phyloP scores from a whole-genome alignment of 2,888 invertebrate species.

The Conistra vaccinii region DNA sequence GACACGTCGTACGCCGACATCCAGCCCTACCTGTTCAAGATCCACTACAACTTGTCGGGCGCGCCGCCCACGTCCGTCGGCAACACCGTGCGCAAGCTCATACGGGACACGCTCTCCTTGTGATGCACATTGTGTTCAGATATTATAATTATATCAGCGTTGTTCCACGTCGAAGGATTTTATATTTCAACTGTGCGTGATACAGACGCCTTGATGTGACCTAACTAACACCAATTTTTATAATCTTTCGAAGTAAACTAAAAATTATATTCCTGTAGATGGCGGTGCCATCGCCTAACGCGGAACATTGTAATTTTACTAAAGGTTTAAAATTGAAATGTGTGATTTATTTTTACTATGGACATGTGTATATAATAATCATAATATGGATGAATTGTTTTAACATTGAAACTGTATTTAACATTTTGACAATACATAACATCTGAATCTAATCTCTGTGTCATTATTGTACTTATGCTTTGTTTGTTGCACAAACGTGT shows the following conservation, averaged over 20 bases:
- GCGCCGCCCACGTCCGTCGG: conserved; percentile 95
- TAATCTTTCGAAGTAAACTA: conserved; percentile 54
- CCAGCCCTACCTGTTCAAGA: conserved; percentile 99
- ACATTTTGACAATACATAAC: conserved; percentile 66
- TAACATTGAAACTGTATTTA: conserved; percentile 61
- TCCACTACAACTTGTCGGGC: conserved; percentile 95
- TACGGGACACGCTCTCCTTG: conserved; percentile 96
- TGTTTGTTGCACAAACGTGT: conserved; percentile 69
- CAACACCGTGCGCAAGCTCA: conserved; percentile 96
- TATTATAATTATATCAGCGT: conserved; percentile 23
- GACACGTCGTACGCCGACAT: conserved; percentile 98
- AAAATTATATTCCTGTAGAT: conserved; percentile 46
- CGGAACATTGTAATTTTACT: conserved; percentile 57
- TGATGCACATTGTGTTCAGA: conserved; percentile 85
- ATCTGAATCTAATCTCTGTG: conserved; percentile 63
- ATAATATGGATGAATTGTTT: conserved; percentile 57
- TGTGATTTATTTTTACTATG: conserved; percentile 64
- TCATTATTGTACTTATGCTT: conserved; percentile 71
- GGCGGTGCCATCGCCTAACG: conserved; percentile 39
- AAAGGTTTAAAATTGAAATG: conserved; percentile 57
- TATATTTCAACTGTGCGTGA: conserved; percentile 21
- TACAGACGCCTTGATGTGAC: conserved; percentile 34
- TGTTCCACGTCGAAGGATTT: conserved; percentile 37
- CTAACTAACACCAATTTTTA: conserved; percentile 49
- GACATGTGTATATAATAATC: conserved; percentile 65